These are phyloP conservation scores for Pelecanoides urinatrix DNA, from an alignment of 2,113 vertebrate genomes.

Conservation along the genomic window DNA sequence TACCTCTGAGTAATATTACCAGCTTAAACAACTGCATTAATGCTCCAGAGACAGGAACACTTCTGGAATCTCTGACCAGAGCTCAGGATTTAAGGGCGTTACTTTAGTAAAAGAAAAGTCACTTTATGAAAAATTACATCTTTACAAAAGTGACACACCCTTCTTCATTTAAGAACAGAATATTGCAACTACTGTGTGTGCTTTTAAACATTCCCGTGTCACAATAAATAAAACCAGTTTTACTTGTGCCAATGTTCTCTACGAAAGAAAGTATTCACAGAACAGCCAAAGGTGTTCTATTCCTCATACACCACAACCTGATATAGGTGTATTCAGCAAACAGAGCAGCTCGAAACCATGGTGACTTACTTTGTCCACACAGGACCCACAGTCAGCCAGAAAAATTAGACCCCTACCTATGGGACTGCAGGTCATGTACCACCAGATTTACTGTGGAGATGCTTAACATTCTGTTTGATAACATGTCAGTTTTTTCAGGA, in stretches of 20 bases:
- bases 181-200: conserved; percentile 23
- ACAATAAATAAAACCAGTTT: conserved; percentile 45
- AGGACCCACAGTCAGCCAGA: conserved; percentile 30
- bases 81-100: conserved; percentile 13
- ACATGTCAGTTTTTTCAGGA: conserved; percentile 54
- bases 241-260: background rate
- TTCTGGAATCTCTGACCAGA: background rate
- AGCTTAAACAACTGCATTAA: conserved; percentile 22
- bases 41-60: background rate
- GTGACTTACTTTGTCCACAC: background rate
- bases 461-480: conserved; percentile 24
- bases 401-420: background rate
- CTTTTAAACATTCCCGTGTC: conserved; percentile 56
- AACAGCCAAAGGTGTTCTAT: background rate
- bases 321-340: conserved; percentile 51
- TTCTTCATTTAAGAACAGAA: conserved; percentile 30
- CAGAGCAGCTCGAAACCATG: background rate
- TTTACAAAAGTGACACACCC: conserved; percentile 54
- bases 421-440: background rate
- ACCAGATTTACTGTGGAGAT: conserved; percentile 33
- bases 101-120: conserved; percentile 42
- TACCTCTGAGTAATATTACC: conserved; percentile 43
- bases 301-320: conserved; percentile 47
- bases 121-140: conserved; percentile 51
- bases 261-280: conserved; percentile 25